phyloP scores from a whole-genome alignment of 2,113 vertebrate genomes.

The Phylloscopus trochiloides region DNA sequence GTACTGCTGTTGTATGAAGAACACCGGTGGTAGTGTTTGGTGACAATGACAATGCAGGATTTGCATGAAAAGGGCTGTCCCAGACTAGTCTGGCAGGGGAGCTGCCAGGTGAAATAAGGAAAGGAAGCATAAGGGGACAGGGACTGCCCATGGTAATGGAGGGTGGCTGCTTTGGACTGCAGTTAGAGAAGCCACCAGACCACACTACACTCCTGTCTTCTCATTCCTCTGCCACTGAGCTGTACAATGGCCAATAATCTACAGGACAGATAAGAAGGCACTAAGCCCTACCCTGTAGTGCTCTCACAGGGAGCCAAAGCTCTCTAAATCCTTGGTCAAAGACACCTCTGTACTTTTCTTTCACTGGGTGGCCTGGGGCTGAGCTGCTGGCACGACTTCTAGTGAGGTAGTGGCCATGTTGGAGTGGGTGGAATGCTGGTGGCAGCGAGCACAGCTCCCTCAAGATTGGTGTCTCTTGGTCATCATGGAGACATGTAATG shows the following conservation, averaged over 20 bases:
- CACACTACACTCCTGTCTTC: background rate
- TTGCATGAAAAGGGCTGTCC: background rate
- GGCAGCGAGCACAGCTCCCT: background rate
- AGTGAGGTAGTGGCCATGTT: too few relatives aligned
- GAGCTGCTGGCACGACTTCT: background rate
- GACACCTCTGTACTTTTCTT: background rate
- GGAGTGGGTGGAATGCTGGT: too few relatives aligned
- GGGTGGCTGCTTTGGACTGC: background rate
- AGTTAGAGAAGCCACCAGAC: background rate
- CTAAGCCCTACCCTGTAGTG: rapidly evolving
- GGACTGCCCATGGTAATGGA: background rate
- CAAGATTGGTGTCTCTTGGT: background rate
- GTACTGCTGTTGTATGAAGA: background rate
- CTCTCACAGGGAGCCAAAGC: background rate
- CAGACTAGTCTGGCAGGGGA: background rate
- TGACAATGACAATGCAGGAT: background rate
- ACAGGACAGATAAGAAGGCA: background rate
- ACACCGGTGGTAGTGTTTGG: background rate
- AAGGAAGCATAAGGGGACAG: background rate
- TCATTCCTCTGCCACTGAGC: background rate
- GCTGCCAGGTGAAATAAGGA: background rate
- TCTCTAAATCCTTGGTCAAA: background rate
- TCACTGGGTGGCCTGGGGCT: background rate
- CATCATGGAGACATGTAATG: too few relatives aligned
- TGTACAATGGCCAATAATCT: background rate